These are phyloP conservation scores for Syncerus caffer DNA, from an alignment of 2,797 vertebrate genomes.

Conservation along the genomic window DNA sequence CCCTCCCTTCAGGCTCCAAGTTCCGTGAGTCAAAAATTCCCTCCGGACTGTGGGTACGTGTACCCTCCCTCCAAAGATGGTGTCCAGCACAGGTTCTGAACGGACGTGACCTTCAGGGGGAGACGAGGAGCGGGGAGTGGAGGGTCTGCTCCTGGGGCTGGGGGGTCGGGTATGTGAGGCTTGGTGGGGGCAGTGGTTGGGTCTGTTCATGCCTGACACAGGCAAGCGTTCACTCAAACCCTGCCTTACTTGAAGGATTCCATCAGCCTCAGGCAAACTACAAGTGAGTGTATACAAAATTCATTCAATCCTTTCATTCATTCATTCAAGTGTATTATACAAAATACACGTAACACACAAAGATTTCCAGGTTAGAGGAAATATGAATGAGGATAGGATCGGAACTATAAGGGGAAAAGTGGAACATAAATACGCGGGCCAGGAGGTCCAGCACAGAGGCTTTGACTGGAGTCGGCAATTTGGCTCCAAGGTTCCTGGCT, in stretches of 20 bases:
- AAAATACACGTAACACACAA: not conserved
- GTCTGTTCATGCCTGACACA: not conserved
- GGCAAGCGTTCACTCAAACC: not conserved
- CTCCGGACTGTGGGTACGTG: rapidly evolving
- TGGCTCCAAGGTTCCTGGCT: not conserved
- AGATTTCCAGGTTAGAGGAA: not conserved
- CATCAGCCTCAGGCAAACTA: not conserved
- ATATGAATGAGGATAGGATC: rapidly evolving
- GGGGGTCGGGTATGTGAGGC: rapidly evolving
- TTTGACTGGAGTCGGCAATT: not conserved
- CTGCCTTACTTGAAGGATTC: not conserved
- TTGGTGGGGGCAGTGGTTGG: rapidly evolving
- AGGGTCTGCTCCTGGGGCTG: no score
- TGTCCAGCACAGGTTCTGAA: rapidly evolving
- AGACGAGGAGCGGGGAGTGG: rapidly evolving
- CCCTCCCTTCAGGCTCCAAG: not conserved
- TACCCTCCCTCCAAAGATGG: not conserved
- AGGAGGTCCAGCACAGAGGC: rapidly evolving
- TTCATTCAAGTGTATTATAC: not conserved
- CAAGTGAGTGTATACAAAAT: not conserved
- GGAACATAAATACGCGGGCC: not conserved
- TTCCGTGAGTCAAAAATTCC: not conserved
- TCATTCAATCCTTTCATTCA: not conserved
- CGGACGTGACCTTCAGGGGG: rapidly evolving
- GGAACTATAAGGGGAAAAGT: not conserved